Conservation (phyloP, 2,888 invertebrate species). For the Orchesellides sinensis region DNA sequence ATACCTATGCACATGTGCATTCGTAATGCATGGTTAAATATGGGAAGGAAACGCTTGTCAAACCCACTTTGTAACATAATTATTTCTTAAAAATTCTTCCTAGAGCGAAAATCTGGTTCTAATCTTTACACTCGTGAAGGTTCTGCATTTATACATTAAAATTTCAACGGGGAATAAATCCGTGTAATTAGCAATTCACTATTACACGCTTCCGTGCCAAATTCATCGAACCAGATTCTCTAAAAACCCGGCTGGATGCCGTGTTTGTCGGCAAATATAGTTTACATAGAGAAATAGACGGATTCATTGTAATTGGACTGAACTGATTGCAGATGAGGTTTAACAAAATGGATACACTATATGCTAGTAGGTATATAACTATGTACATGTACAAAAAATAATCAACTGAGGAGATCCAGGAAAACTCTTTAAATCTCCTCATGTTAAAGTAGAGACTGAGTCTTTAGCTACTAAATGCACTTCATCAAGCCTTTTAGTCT, state of each 20-base stretch:
- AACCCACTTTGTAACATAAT: not conserved
- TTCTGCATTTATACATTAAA: not conserved
- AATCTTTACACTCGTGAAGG: slow-evolving; percentile 5
- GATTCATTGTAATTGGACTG: slow-evolving; percentile 9
- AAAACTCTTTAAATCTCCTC: not conserved
- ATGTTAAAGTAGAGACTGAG: not conserved
- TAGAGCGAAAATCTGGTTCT: slow-evolving; percentile 25
- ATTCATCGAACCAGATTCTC: slow-evolving; percentile 12
- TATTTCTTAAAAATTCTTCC: not conserved
- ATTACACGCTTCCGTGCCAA: slow-evolving; percentile 25
- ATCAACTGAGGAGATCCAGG: not conserved
- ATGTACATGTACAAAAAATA: not conserved
- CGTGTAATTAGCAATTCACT: slow-evolving; percentile 35
- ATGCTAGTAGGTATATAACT: no score
- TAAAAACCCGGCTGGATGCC: not conserved
- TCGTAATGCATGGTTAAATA: no score
- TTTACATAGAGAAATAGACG: not conserved
- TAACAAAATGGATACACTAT: no score
- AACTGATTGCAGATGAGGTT: not conserved
- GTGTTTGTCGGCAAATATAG: not conserved
- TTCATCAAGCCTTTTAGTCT: slow-evolving; percentile 10
- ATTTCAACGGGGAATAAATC: slow-evolving; percentile 12
- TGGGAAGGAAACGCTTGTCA: not conserved
- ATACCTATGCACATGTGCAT: no score
- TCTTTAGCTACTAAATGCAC: slow-evolving; percentile 9